phyloP scores from a whole-genome alignment of 2,113 vertebrate species.

The Alouatta palliata region DNA sequence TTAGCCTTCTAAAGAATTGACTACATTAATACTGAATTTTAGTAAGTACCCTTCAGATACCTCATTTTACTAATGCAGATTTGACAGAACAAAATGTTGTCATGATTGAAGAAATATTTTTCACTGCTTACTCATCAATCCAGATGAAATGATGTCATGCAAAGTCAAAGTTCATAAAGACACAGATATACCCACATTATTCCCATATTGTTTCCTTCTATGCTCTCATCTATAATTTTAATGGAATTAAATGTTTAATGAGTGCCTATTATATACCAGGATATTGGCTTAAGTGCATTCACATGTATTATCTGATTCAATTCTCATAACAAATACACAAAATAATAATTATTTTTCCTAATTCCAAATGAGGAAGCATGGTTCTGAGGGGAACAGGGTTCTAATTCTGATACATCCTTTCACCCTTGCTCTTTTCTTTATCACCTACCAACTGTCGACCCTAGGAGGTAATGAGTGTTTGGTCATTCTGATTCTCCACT shows the following conservation, averaged over 20 bases:
- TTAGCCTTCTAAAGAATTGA: constrained; percentile 59
- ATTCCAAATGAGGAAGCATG: constrained; percentile 18
- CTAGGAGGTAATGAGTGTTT: neutral
- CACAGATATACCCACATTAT: too few species aligned
- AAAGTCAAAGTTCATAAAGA: neutral
- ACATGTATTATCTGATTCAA: neutral
- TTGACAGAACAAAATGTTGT: constrained; percentile 64
- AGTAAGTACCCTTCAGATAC: constrained; percentile 42
- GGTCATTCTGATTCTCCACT: neutral
- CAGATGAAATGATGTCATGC: neutral
- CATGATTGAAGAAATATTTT: constrained; percentile 70
- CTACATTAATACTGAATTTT: constrained; percentile 53
- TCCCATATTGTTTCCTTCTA: neutral
- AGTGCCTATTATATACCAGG: neutral
- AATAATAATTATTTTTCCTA: constrained; percentile 56
- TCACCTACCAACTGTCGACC: neutral
- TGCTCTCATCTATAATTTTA: neutral
- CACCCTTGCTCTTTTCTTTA: neutral
- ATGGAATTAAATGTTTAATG: neutral
- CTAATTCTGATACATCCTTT: neutral
- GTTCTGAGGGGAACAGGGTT: neutral
- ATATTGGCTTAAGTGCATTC: neutral
- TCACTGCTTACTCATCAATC: constrained; percentile 64
- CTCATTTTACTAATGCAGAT: constrained; percentile 61
- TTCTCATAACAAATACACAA: constrained; percentile 39